These are phyloP conservation scores for Aegotheles bennettii DNA, from an alignment of 2,113 vertebrate genomes.

Conservation along the genomic window DNA sequence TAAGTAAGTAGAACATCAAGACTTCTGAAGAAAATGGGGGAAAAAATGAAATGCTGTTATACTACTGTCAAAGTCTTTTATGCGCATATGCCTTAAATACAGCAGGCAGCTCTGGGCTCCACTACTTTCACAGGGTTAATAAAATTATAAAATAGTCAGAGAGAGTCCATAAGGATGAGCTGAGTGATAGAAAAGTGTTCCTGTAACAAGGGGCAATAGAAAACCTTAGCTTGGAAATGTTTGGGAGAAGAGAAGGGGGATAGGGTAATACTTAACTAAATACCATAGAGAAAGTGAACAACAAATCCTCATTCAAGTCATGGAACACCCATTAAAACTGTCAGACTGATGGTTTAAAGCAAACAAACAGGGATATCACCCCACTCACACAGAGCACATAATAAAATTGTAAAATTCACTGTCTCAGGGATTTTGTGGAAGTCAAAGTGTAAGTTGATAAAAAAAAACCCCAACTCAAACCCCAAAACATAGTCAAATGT, in stretches of 20 bases:
- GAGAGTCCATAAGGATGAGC: background rate
- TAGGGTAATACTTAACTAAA: background rate
- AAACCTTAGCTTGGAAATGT: background rate
- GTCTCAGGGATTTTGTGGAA: background rate
- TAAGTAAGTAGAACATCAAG: background rate
- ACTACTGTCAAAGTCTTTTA: background rate
- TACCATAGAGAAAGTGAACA: background rate
- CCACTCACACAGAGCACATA: background rate
- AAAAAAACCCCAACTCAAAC: background rate
- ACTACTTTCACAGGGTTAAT: background rate
- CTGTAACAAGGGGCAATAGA: background rate
- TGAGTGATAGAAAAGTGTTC: background rate
- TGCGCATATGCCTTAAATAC: background rate
- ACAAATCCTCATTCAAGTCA: background rate
- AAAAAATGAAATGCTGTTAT: background rate
- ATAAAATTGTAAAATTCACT: background rate
- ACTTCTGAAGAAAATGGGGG: background rate
- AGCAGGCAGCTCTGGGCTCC: background rate
- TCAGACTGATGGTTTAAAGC: background rate
- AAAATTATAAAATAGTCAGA: background rate
- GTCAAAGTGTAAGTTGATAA: background rate
- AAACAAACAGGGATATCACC: background rate
- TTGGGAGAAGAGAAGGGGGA: background rate
- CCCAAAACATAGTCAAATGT: background rate
- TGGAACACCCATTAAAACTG: background rate